Base-by-base conservation (phyloP, 2,113 vertebrate species). In the Larimichthys polyactis region DNA sequence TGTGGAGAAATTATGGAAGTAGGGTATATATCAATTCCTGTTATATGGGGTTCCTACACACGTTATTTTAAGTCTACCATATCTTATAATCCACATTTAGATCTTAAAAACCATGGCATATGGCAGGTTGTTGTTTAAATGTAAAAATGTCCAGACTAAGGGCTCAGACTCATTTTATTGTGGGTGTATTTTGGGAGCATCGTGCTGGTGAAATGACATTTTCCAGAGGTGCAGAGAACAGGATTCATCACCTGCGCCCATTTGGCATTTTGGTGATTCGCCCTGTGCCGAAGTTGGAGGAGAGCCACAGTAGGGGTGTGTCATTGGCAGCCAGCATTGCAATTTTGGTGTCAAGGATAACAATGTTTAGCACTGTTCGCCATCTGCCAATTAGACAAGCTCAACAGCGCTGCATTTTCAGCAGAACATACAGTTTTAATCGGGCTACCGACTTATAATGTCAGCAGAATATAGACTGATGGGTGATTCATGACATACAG, bases 231-330 rank as follows among this genome's bases (percentile, higher is more conserved):
- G 68, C 58, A 62, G 63, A 60, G 46, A 72, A 27, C 59, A n/a
- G 65, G 72, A 77, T 82, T 82, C 62, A 84, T 82, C 79, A 69
- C 65, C 67, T 72, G 57, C 66, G 11, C 51, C 62, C 60, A 78
- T 77, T 79, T 86, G 46, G 79, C 81, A 82, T 86, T 84, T 87
- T 79, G 81, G 64, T 82, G 72, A 77, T 57, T 76, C 29, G 63
- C 54, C 27, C 69, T 75, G 52, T 54, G 29, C 83, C 24, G 19
- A 73, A 48, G 64, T 71, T 71, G 65, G 75, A 81, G 54, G 58
- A 79, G 49, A 66, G 52, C 12, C n/a, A 4, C 64, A 68, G 66
- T n/a, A 32, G 76, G 60, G 29, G 44, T 62, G 66, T 65, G 52
- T 62, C 81, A 63, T 2, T 67, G 59, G 69, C 22, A 81, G 24